A percentile compares a stretch with the other conserved stretches of the same genome.
These are phyloP conservation scores for Serinus canaria DNA, from an alignment of 2,113 vertebrate genomes.

Conservation along the genomic window DNA sequence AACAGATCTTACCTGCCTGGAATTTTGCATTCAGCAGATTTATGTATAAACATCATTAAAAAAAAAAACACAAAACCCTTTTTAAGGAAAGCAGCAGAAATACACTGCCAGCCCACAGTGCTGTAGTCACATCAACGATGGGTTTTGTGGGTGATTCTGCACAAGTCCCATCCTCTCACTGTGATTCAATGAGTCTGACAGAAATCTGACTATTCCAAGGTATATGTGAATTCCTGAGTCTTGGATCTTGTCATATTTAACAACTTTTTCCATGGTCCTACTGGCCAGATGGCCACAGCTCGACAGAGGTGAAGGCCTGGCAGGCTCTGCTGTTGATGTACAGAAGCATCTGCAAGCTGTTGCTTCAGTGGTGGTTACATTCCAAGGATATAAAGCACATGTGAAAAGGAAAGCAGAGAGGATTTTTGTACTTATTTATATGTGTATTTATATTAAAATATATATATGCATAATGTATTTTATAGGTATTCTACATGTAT, in stretches of 20 bases:
- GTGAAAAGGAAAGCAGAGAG: background rate
- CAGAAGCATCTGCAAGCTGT: fast-evolving
- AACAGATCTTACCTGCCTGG: background rate
- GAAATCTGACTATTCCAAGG: background rate
- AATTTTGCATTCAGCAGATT: background rate
- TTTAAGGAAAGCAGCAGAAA: background rate
- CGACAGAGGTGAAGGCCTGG: background rate
- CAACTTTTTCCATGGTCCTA: background rate
- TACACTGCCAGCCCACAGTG: background rate
- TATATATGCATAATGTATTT: background rate
- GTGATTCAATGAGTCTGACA: background rate
- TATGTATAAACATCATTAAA: background rate
- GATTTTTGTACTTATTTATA: background rate
- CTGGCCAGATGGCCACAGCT: background rate
- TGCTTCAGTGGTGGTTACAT: fast-evolving
- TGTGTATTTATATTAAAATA: background rate
- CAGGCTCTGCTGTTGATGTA: background rate
- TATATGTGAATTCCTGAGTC: background rate
- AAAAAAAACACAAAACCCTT: background rate
- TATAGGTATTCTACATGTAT: background rate
- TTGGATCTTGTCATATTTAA: background rate
- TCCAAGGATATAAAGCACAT: background rate
- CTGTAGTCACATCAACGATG: fast-evolving
- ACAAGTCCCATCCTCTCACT: fast-evolving
- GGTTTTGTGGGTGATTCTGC: background rate